These are phyloP conservation scores for Pantherophis alleghaniensis DNA, from an alignment of 2,797 vertebrate species.

Conservation along the genomic window DNA sequence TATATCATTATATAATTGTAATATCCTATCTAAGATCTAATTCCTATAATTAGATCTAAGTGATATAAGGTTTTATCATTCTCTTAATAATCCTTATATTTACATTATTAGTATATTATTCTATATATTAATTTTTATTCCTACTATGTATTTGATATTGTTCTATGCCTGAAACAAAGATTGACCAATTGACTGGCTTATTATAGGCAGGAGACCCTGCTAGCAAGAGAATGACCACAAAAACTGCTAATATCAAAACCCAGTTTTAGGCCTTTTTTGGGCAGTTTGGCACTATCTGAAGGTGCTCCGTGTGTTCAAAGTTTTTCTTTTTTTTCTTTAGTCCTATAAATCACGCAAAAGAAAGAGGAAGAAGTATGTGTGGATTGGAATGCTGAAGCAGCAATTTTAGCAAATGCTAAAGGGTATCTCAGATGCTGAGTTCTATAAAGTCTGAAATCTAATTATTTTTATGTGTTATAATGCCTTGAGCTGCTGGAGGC, in stretches of 20 bases:
- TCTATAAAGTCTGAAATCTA: not conserved
- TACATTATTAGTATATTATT: not conserved
- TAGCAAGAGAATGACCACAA: not conserved
- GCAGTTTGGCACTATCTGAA: not conserved
- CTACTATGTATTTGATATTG: not conserved
- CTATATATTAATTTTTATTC: not conserved
- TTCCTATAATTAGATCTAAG: not conserved
- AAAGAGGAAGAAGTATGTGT: not conserved
- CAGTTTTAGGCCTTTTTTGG: not conserved
- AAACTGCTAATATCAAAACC: not conserved
- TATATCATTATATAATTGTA: not conserved
- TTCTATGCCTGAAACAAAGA: not conserved
- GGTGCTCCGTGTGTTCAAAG: not conserved
- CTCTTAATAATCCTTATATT: not conserved
- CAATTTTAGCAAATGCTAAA: not conserved
- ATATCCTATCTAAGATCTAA: not conserved
- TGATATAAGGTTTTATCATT: not conserved
- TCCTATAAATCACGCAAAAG: conserved; percentile 20
- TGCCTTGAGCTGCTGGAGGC: not conserved
- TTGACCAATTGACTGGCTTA: not conserved
- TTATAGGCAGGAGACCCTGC: not conserved
- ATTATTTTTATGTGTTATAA: not conserved
- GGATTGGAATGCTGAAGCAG: conserved; percentile 2
- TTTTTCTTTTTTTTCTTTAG: conserved; percentile 21
- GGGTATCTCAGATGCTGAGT: not conserved